Evolutionary conservation across 37 sponge, comb jelly and placozoan genomes (phyloP), one percentile per base, ranked within the genome.

Genomic region (Oscarella lobularis): DNA sequence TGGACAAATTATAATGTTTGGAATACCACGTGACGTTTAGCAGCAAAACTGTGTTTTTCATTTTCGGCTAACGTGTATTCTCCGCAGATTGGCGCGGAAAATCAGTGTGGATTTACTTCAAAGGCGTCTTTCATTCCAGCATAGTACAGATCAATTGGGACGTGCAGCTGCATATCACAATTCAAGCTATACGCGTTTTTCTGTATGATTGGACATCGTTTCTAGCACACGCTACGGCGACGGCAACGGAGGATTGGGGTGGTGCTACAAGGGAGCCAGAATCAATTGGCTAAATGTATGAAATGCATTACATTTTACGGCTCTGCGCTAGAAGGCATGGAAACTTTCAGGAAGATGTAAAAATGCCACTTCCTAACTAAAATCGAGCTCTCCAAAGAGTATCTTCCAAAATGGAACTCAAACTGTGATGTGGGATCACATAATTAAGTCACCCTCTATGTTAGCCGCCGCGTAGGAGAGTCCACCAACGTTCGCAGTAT

Each of bases 241-340:
- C 37, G 84, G 79, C 1, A 78, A n/a, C 30, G 3, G 36, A 33
- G 84, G 84, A 2, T 74, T 75, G 9, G 84, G 84, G 32, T 75
- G 76, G 75, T 83, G 84, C 79, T 83, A 83, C 73, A 79, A 84
- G 71, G 85, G 85, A 75, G 85, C 80, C 6, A 80, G 85, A 0
- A 79, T 84, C 1, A 80, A 84, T 41, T 41, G 80, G 69, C 85
- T 40, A 48, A 74, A 29, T 37, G n/a, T n/a, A n/a, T n/a, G n/a
- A n/a, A n/a, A n/a, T n/a, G n/a, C n/a, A n/a, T n/a, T n/a, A n/a
- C n/a, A n/a, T n/a, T n/a, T n/a, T n/a, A n/a, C n/a, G n/a, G n/a
- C n/a, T n/a, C n/a, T n/a, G n/a, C n/a, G n/a, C n/a, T n/a, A n/a
- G n/a, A n/a, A n/a, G n/a, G n/a, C n/a, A n/a, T n/a, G n/a, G n/a